These are phyloP conservation scores for Phortica variegata DNA, from an alignment of 1,140 invertebrate genomes.

Conservation along the genomic window DNA sequence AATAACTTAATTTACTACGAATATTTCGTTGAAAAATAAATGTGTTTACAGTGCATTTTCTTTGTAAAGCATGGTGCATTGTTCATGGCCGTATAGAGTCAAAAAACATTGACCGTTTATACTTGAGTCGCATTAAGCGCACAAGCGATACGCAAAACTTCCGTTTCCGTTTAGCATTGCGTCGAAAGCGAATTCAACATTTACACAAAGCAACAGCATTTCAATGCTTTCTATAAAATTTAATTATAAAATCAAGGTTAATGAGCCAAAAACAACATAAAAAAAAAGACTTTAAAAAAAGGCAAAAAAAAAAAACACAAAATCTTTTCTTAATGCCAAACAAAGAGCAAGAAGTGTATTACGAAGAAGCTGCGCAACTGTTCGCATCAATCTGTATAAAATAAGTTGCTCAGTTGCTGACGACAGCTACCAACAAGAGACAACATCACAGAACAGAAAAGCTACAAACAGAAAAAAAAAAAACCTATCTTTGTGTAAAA, in stretches of 20 bases:
- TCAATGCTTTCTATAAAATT: background rate
- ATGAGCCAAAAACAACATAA: slow-evolving; percentile 18
- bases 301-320: no score
- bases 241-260: slow-evolving; percentile 46
- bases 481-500: background rate
- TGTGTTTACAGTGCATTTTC: background rate
- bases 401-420: no score
- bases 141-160: slow-evolving; percentile 1
- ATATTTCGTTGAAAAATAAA: background rate
- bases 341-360: background rate
- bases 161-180: slow-evolving; percentile 6
- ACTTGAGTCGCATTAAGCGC: background rate
- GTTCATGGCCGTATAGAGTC: slow-evolving; percentile 12
- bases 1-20: no score
- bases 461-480: slow-evolving; percentile 19
- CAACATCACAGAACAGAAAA: no score
- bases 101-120: slow-evolving; percentile 31
- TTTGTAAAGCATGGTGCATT: slow-evolving; percentile 16
- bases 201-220: no score
- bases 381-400: slow-evolving; percentile 38
- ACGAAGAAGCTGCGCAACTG: slow-evolving; percentile 24
- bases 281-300: no score
- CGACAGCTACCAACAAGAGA: no score
- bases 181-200: slow-evolving; percentile 24
- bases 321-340: slow-evolving; percentile 12